These are phyloP conservation scores for Zaprionus kolodkinae DNA, from an alignment of 1,140 invertebrate genomes.

Conservation along the genomic window DNA sequence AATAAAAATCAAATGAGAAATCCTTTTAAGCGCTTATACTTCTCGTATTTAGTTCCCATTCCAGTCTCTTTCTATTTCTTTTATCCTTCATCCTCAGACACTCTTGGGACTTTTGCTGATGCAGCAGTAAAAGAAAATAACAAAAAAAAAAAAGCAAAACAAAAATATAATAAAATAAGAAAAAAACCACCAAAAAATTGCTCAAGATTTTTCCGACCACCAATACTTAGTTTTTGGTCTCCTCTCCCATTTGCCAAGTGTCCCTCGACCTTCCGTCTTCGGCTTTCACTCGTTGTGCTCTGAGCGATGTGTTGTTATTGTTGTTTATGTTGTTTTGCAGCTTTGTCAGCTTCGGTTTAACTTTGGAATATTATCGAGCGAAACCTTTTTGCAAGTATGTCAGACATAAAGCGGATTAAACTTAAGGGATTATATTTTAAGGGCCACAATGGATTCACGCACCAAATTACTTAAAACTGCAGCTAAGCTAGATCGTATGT, in stretches of 20 bases:
- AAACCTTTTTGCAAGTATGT: slow-evolving; percentile 45
- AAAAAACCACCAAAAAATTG: slow-evolving; percentile 53
- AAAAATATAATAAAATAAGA: background rate
- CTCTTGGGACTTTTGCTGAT: slow-evolving; percentile 50
- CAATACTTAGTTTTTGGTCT: slow-evolving; percentile 6
- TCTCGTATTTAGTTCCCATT: background rate
- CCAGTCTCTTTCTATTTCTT: background rate
- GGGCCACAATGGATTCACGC: slow-evolving; percentile 16
- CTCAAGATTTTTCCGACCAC: slow-evolving; percentile 48
- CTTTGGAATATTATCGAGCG: slow-evolving; percentile 49
- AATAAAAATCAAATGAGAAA: slow-evolving; percentile 69
- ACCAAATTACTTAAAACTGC: slow-evolving; percentile 32
- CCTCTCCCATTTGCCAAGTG: background rate
- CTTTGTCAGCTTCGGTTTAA: slow-evolving; percentile 47
- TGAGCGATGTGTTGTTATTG: slow-evolving; percentile 28
- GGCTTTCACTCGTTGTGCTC: background rate
- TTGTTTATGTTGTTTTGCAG: slow-evolving; percentile 44
- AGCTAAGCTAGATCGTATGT: background rate
- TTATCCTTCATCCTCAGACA: slow-evolving; percentile 14
- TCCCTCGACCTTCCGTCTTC: slow-evolving; percentile 1
- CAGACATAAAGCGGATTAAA: slow-evolving; percentile 48
- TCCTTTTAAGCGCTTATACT: slow-evolving; percentile 53
- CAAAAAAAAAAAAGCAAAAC: slow-evolving; percentile 5
- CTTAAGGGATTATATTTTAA: slow-evolving; percentile 37
- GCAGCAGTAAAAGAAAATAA: slow-evolving; percentile 20